A percentile compares a stretch with the other conserved stretches of the same genome.
Conservation (phyloP, 2,888 invertebrate species). For the Glaucopsyche alexis region DNA sequence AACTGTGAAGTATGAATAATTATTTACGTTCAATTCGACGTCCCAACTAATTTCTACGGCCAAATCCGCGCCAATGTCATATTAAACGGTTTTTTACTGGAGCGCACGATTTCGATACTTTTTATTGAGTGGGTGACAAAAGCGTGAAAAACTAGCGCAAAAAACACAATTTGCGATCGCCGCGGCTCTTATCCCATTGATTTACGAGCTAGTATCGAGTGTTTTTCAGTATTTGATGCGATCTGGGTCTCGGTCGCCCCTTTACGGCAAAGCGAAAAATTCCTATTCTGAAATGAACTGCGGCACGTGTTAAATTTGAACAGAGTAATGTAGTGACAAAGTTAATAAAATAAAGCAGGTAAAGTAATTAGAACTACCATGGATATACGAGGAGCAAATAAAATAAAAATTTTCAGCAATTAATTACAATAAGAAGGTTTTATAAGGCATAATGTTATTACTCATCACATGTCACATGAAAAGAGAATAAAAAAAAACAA, state of each 20-base stretch:
- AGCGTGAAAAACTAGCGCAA: conserved; percentile 54
- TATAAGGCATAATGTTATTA: neutral
- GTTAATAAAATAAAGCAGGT: neutral
- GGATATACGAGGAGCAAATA: neutral
- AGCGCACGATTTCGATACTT: conserved; percentile 72
- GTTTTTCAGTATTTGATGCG: conserved; percentile 32
- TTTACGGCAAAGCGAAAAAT: conserved; percentile 61
- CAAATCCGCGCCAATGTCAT: conserved; percentile 72
- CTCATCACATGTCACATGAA: neutral
- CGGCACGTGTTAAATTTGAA: conserved; percentile 51
- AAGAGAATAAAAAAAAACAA: neutral
- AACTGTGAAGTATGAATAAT: conserved; percentile 25
- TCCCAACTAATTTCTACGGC: conserved; percentile 63
- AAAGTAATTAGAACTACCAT: neutral
- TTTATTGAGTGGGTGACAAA: conserved; percentile 73
- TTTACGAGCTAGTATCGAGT: conserved; percentile 49
- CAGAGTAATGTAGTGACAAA: conserved; percentile 19
- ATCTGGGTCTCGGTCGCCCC: conserved; percentile 70
- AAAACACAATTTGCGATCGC: conserved; percentile 40
- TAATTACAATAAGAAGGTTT: neutral
- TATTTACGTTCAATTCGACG: conserved; percentile 50
- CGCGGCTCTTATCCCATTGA: conserved; percentile 43
- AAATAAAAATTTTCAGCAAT: neutral
- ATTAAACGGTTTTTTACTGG: conserved; percentile 66
- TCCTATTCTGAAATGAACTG: conserved; percentile 53